Evolutionary conservation across 2,113 vertebrate species (phyloP).

Genomic region (Fregetta grallaria): DNA sequence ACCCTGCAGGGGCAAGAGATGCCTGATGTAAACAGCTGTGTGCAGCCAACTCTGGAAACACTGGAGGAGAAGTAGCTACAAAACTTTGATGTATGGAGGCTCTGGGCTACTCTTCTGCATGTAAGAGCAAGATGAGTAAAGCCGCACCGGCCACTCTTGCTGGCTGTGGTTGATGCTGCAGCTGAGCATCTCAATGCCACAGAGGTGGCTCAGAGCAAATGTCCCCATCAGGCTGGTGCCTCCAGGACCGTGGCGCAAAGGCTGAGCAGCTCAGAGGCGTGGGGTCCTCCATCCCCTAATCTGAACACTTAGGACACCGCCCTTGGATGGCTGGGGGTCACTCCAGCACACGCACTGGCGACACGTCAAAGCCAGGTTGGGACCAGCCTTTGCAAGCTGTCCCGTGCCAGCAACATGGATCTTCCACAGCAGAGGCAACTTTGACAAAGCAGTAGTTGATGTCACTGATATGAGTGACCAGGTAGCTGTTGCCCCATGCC

Average conservation of each 20-base stretch:
- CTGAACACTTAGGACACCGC: background rate
- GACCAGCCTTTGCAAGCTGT: background rate
- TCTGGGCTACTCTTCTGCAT: background rate
- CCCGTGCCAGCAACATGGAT: background rate
- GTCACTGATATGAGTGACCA: background rate
- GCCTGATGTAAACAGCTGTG: background rate
- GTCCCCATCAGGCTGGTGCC: background rate
- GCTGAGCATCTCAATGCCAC: background rate
- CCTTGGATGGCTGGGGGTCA: fast-evolving
- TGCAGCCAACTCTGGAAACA: background rate
- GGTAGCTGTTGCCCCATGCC: background rate
- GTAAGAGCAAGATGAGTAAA: background rate
- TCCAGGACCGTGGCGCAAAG: background rate
- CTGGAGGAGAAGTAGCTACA: background rate
- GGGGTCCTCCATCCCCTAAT: background rate
- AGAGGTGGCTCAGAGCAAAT: background rate
- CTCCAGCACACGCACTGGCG: background rate
- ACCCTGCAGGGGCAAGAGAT: background rate
- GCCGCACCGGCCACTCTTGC: fast-evolving
- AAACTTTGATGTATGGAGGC: background rate
- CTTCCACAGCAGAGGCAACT: background rate
- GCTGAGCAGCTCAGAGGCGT: background rate
- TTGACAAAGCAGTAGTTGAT: background rate
- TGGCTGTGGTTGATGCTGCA: background rate
- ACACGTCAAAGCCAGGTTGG: background rate